Base-by-base conservation (phyloP, 2,113 vertebrate species). In the Eira barbara region DNA sequence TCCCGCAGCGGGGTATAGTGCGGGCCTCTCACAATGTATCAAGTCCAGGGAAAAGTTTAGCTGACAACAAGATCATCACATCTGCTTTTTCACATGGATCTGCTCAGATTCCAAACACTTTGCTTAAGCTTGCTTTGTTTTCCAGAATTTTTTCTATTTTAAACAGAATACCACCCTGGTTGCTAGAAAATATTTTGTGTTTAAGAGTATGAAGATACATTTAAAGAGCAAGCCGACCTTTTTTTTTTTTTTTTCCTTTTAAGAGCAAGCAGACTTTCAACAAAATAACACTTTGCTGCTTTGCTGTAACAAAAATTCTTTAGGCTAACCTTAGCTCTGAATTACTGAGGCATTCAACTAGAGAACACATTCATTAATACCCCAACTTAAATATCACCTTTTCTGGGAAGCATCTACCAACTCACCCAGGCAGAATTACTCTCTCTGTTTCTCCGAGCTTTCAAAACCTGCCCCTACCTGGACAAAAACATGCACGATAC, bases 261-360 rank as follows among this genome's bases (percentile, higher is more conserved):
- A 94, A 91, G 36, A 97, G 45, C n/a, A 97, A 97, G 65, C 15
- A 4, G 36, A 74, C 61, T 92, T 94, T 85, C 69, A 80, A n/a
- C 52, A n/a, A 94, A 29, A 76, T 47, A 86, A 36, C 23, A 49
- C 8, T 55, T 69, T 36, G 18, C 36, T n/a, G 3, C 11, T 55
- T 69, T 45, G 23, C 27, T n/a, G 2, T 47, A 7, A 69, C 10
- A 29, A 31, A 61, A 79, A n/a, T 92, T 52, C 36, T 95, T 91
- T 4, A 61, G 39, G 57, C 71, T 63, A 74, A 57, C 23, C 36
- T 34, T 36, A 78, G 42, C 45, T 93, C 63, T 61, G 83, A 93
- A 61, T 52, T 69, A 49, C 67, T 12, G 42, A 81, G 18, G 18
- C 52, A 21, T 69, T 82, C 86, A 81, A 13, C 42, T 81, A 42